phyloP scores from a whole-genome alignment of 2,888 invertebrate species.

The Chironomus riparius region DNA sequence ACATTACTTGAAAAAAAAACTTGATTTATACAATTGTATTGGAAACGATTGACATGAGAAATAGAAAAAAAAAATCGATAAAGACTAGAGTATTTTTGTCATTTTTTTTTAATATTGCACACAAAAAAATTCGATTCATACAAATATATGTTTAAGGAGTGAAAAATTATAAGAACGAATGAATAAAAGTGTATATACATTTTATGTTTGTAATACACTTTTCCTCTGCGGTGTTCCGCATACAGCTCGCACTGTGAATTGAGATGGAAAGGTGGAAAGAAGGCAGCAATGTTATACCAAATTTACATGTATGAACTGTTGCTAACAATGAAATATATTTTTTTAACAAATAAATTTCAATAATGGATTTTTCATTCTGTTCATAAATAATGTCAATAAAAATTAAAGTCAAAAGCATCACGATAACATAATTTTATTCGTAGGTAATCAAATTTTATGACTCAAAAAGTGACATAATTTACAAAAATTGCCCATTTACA shows the following conservation, averaged over 20 bases:
- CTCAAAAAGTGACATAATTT: neutral
- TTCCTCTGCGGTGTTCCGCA: constrained; percentile 3
- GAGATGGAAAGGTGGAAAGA: neutral
- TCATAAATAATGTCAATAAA: neutral
- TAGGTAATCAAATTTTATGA: neutral
- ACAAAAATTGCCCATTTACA: neutral
- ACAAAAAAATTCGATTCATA: too few relatives aligned
- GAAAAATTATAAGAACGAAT: neutral
- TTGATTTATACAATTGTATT: too few relatives aligned
- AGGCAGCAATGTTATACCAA: neutral
- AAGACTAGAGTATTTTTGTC: neutral
- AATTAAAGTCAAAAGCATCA: neutral
- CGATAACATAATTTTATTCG: neutral
- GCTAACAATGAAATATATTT: constrained; percentile 9
- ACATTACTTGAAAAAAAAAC: too few relatives aligned
- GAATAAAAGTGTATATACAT: neutral
- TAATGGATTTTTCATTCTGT: constrained; percentile 9
- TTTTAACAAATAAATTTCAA: neutral
- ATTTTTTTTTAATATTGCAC: too few relatives aligned
- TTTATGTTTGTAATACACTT: neutral
- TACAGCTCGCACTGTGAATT: constrained; percentile 2
- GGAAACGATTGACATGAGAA: neutral
- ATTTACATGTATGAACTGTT: constrained; percentile 5
- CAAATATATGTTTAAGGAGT: too few relatives aligned
- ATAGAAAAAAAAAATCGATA: neutral